Base-by-base conservation (phyloP, 2,797 vertebrate species). In the Semotilus atromaculatus region DNA sequence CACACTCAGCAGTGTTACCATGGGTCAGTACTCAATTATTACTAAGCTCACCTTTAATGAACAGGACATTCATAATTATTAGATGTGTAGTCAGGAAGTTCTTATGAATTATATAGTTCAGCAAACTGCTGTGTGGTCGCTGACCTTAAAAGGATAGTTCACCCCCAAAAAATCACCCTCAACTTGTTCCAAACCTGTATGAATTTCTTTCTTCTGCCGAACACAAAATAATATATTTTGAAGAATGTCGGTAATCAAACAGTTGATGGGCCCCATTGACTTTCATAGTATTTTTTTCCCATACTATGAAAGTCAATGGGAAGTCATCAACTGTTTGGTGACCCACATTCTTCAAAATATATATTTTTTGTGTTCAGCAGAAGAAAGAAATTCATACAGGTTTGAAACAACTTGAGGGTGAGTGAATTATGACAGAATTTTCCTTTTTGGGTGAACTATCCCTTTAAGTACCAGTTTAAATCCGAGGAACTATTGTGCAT, bases 11-110 rank as follows among this genome's bases (percentile, higher is more conserved):
- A 78, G 45, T 43, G 29, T 45, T 62, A 55, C 38, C 16, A 74
- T 64, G 36, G 71, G 43, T 51, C 58, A 55, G 31, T 45, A 43
- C 58, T 62, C n/a, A 18, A 34, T 66, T 76, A 58, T 76, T 66
- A 58, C 34, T 83, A 53, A 73, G 73, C 60, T 53, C 45, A 51
- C 66, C 29, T 66, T 16, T 34, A 67, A 31, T 81, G 38, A 70
- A 55, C 23, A 48, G 26, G 5, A 62, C 31, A 23, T 67, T 58
- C 14, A 78, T 70, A 4, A 77, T 79, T 79, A 70, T 62, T 79
- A 70, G 26, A 67, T 51, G 70, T 36, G 40, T 48, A 74, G 29
- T 31, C 43, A 36, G 40, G 23, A 9, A 64, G 71, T 51, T 34
- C 21, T 51, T 29, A 75, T 75, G 43, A 18, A 66, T 51, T 36